Percentiles rank a stretch among this genome's conserved stretches.
These are phyloP conservation scores for Heterochromis multidens DNA, from an alignment of 2,113 vertebrate species.

Conservation along the genomic window DNA sequence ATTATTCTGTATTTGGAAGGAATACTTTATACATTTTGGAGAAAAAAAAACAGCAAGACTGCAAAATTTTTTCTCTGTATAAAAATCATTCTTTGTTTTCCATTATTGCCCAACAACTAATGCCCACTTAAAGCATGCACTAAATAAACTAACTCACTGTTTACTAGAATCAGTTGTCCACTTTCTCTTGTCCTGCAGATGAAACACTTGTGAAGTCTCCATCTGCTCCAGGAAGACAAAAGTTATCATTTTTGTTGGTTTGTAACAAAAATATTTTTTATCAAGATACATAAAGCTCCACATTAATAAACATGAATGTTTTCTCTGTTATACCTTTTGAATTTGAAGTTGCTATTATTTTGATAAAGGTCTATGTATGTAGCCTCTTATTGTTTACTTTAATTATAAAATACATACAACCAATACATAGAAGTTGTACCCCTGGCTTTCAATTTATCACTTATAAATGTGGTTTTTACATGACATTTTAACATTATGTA, in stretches of 20 bases:
- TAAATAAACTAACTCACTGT: not conserved
- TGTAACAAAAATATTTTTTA: not conserved
- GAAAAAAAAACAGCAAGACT: fast-evolving
- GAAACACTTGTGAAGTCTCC: not conserved
- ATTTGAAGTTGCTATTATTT: not conserved
- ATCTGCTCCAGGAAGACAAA: not conserved
- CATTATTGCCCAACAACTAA: fast-evolving
- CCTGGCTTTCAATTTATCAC: not conserved
- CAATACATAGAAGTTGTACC: fast-evolving
- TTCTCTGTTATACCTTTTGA: not conserved
- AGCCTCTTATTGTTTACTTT: not conserved
- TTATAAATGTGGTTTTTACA: not conserved
- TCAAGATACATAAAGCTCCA: not conserved
- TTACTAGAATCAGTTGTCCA: not conserved
- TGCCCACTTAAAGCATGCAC: fast-evolving
- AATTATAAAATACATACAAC: not conserved
- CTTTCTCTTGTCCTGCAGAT: not conserved
- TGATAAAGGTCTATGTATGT: fast-evolving
- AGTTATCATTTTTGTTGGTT: not conserved
- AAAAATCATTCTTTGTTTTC: not conserved
- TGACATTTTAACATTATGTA: too few species aligned
- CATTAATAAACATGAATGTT: not conserved
- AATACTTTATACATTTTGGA: not conserved
- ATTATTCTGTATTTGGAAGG: fast-evolving
- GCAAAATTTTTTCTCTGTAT: not conserved